Evolutionary conservation across 2,113 vertebrate genomes (phyloP).

Genomic region (Epinephelus cyanopodus): DNA sequence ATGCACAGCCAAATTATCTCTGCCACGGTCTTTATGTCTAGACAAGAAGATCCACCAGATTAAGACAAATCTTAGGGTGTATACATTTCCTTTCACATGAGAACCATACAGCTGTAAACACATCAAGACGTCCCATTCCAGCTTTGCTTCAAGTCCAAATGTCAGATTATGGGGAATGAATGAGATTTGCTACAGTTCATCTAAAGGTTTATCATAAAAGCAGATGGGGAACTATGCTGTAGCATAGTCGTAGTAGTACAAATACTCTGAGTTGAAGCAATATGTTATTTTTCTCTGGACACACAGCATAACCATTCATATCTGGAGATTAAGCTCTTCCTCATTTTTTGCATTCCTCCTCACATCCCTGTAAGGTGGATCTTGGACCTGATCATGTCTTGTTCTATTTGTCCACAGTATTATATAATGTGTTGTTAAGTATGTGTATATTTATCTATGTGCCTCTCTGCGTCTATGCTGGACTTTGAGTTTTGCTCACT

Average conservation of each 20-base stretch:
- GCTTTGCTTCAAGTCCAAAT: conserved; percentile 5
- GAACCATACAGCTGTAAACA: conserved; percentile 5
- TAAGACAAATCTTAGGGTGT: conserved; percentile 53
- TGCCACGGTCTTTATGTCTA: conserved; percentile 54
- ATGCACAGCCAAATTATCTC: conserved; percentile 11
- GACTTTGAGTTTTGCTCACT: conserved; percentile 17
- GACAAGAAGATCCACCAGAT: conserved; percentile 60
- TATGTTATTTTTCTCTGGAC: background rate
- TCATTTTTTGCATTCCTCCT: conserved; percentile 40
- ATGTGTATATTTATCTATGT: conserved; percentile 3
- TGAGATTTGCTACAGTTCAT: background rate
- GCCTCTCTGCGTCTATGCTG: background rate
- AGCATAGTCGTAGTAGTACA: background rate
- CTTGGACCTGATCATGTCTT: background rate
- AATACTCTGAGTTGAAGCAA: background rate
- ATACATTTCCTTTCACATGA: conserved; percentile 40
- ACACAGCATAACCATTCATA: background rate
- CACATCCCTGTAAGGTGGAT: conserved; percentile 20
- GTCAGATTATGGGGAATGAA: conserved; percentile 9
- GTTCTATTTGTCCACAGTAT: conserved; percentile 9
- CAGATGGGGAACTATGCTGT: background rate
- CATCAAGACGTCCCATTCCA: background rate
- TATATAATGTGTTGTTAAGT: conserved; percentile 28
- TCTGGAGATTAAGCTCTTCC: background rate
- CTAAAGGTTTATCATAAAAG: background rate